Evolutionary conservation across 2,888 invertebrate genomes (phyloP).

Genomic region (Subacronicta megacephala): DNA sequence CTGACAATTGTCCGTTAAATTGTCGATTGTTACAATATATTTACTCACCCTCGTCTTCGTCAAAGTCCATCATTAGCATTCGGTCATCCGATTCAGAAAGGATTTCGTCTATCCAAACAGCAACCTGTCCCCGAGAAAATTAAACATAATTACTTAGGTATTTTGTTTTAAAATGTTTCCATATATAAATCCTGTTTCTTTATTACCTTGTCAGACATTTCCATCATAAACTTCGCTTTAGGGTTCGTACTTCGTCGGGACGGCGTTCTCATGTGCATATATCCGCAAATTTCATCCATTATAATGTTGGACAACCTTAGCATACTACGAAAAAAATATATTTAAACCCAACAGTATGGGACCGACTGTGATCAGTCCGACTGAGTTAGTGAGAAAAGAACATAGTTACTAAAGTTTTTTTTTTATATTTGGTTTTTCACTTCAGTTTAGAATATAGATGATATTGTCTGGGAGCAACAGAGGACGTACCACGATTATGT

Average conservation of each 20-base stretch:
- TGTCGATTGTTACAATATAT: neutral
- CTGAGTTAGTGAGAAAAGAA: no score
- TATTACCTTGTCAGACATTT: constrained; percentile 83
- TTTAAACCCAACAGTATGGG: no score
- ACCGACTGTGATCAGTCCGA: no score
- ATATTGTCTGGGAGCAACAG: no score
- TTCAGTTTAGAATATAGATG: no score
- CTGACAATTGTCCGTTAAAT: constrained; percentile 67
- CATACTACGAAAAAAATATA: constrained; percentile 68
- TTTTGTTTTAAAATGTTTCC: no score
- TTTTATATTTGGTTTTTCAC: no score
- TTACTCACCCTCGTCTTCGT: constrained; percentile 82
- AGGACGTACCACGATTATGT: no score
- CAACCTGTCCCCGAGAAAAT: constrained; percentile 64
- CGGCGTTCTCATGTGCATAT: constrained; percentile 73
- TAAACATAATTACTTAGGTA: no score
- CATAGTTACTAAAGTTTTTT: no score
- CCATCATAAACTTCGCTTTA: constrained; percentile 81
- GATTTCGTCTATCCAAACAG: constrained; percentile 85
- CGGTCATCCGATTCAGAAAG: constrained; percentile 81
- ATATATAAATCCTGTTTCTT: no score
- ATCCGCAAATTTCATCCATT: constrained; percentile 73
- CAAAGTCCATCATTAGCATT: constrained; percentile 87
- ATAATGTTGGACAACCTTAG: constrained; percentile 80
- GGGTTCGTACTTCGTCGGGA: constrained; percentile 68